Evolutionary conservation across 2,113 vertebrate species (phyloP).

Genomic region (Cyanoderma ruficeps): DNA sequence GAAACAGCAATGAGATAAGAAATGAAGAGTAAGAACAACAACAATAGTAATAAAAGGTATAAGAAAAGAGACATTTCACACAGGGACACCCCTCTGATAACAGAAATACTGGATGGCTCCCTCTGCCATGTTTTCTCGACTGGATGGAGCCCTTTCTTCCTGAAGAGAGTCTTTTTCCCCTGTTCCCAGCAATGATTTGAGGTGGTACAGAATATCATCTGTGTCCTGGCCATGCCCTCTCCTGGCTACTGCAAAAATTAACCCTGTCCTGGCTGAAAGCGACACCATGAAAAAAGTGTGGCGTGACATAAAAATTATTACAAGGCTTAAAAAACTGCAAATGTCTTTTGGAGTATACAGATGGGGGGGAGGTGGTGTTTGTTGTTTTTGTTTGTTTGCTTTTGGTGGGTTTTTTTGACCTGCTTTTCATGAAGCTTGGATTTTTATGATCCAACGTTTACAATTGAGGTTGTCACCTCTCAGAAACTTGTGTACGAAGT

Average conservation of each 20-base stretch:
- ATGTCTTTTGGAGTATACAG: neutral
- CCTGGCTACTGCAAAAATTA: neutral
- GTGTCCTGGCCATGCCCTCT: neutral
- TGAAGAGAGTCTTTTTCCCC: neutral
- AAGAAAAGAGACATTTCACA: rapidly evolving
- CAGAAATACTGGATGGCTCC: neutral
- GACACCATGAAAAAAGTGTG: neutral
- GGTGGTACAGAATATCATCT: neutral
- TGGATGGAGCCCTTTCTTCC: neutral
- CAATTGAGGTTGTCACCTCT: neutral
- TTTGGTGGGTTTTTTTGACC: neutral
- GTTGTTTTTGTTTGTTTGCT: neutral
- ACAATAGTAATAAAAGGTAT: neutral
- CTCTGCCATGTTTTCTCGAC: neutral
- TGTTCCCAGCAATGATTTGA: neutral
- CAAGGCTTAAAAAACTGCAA: neutral
- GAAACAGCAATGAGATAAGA: neutral
- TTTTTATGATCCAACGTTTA: neutral
- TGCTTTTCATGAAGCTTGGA: neutral
- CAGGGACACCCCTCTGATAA: neutral
- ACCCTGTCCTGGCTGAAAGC: neutral
- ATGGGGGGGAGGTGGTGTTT: neutral
- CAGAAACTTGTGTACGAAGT: neutral
- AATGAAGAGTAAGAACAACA: neutral
- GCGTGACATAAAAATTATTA: neutral